phyloP scores from a whole-genome alignment of 2,113 vertebrate species.

The Choloepus hoffmanni region DNA sequence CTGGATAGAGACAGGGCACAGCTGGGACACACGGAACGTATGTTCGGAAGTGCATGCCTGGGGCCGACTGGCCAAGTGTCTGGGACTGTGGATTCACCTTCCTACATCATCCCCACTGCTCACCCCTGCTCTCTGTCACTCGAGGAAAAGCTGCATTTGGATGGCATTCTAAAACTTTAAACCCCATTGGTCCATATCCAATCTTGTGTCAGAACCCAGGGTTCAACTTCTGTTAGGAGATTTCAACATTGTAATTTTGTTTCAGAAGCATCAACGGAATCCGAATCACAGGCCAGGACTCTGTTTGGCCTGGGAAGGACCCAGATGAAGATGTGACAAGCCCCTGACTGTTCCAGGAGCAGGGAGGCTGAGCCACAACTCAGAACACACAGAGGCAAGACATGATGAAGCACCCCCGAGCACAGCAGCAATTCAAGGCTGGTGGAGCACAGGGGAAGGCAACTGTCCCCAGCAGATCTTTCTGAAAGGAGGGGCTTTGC shows the following conservation, averaged over 20 bases:
- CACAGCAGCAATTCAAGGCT: fast-evolving
- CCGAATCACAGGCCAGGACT: neutral
- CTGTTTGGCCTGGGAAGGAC: neutral
- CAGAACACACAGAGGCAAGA: too few relatives aligned
- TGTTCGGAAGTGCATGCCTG: neutral
- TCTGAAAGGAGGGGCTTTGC: neutral
- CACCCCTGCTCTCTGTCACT: neutral
- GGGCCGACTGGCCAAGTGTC: neutral
- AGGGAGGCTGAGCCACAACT: fast-evolving
- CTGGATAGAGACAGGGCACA: too few relatives aligned
- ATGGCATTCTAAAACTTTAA: neutral
- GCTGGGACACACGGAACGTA: fast-evolving
- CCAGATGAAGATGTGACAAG: too few relatives aligned
- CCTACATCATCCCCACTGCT: fast-evolving
- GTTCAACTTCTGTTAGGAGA: too few relatives aligned
- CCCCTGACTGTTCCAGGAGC: neutral
- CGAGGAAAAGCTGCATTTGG: neutral
- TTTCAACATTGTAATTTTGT: neutral
- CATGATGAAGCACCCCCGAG: fast-evolving
- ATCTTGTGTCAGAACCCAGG: neutral
- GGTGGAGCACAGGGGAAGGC: fast-evolving
- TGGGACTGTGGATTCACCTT: neutral
- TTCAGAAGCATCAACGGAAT: fast-evolving
- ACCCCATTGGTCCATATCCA: neutral
- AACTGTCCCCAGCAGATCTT: fast-evolving